Base-by-base conservation (phyloP, 2,113 vertebrate genomes). In the Pyxicephalus adspersus region DNA sequence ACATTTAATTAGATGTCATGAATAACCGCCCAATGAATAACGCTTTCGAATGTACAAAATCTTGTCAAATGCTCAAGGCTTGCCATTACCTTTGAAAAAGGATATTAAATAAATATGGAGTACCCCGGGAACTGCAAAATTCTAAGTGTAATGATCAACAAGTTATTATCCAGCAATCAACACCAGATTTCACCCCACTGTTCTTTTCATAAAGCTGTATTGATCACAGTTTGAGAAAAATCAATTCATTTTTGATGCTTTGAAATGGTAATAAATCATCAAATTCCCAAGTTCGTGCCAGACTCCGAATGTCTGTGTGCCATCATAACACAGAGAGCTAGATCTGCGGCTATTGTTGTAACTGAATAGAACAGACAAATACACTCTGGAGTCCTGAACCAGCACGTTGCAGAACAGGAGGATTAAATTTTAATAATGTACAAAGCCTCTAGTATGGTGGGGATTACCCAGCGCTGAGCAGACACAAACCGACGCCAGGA, bases 361-460 rank as follows among this genome's bases (percentile, higher is more conserved):
- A 18, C 51, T n/a, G 16, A 65, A 65, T 23, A 29, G 25, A 65
- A 31, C 0, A 1, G 13, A 52, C 45, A 51, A 51, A 51, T 29
- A 29, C 38, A 19, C 38, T 76, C 34, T 50, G 13, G 38, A 26
- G n/a, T 70, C 16, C 23, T 70, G 45, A 76, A 50, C 20, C 60
- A 34, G 76, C 76, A 66, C 8, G 76, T 54, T 55, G 22, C 63
- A 38, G 11, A 57, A 66, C 63, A n/a, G 26, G 7, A 17, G 63
- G 63, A 77, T 66, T 77, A 77, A n/a, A 65, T 55, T 65, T 65
- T 65, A 76, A 65, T 65, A 65, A 65, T 31, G 63, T 55, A 25
- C n/a, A 77, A 77, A 77, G 25, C 74, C 38, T 72, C n/a, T 9
- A 20, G 25, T n/a, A 54, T 55, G 23, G 68, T 18, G 20, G 51